Evolutionary conservation across 1,140 invertebrate species (phyloP).

Genomic region (Aphaenogaster rudis): DNA sequence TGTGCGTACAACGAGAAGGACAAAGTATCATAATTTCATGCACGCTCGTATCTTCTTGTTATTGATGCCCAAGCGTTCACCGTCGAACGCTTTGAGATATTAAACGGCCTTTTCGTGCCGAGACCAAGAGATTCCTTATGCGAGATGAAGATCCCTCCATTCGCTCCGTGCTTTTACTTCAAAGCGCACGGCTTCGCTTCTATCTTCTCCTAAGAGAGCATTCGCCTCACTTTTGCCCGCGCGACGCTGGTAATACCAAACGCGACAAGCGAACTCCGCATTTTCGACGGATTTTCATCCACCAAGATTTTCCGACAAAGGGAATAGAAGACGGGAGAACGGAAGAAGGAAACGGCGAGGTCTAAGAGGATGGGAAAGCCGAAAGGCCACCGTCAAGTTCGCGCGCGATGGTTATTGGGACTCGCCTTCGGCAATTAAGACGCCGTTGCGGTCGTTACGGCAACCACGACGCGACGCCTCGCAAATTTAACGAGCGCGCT

Average conservation of each 20-base stretch:
- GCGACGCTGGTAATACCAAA: not conserved
- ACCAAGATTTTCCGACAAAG: not conserved
- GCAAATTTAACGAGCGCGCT: conserved; percentile 35
- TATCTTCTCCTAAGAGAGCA: not conserved
- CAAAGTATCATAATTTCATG: not conserved
- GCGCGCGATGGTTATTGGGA: not conserved
- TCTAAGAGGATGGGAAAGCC: not conserved
- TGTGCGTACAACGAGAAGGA: not conserved
- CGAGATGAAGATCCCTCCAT: not conserved
- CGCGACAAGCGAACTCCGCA: not conserved
- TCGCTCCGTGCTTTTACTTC: not conserved
- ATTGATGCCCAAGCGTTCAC: conserved; percentile 1
- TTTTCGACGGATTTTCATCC: not conserved
- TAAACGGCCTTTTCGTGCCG: not conserved
- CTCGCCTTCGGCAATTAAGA: conserved; percentile 26
- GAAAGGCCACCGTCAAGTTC: not conserved
- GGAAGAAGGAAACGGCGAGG: not conserved
- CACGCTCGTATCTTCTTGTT: not conserved
- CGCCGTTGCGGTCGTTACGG: conserved; percentile 2
- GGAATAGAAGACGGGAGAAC: not conserved
- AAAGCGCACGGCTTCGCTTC: not conserved
- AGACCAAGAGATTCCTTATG: not conserved
- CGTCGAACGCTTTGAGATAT: not conserved
- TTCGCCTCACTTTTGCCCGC: not conserved
- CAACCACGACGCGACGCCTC: not conserved